Conservation (phyloP, 2,113 vertebrate genomes). For the Recurvirostra avosetta region DNA sequence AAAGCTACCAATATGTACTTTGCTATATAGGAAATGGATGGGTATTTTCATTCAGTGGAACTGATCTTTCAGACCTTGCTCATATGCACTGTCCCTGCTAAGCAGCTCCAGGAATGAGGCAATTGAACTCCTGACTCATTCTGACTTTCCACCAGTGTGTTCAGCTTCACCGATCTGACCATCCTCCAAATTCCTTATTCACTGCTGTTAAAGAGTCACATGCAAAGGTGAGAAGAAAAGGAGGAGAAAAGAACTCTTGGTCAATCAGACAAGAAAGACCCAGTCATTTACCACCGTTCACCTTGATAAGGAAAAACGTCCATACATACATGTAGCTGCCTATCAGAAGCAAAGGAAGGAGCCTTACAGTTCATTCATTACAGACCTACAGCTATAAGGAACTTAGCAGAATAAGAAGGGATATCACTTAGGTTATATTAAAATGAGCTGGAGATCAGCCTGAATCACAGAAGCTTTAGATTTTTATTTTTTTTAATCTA, state of each 20-base stretch:
- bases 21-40: neutral
- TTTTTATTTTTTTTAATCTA: neutral
- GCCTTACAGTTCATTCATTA: neutral
- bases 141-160: neutral
- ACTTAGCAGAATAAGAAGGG: neutral
- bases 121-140: neutral
- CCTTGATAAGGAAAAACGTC: neutral
- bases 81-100: neutral
- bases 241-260: neutral
- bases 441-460: neutral
- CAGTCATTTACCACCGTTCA: neutral
- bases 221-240: neutral
- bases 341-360: neutral
- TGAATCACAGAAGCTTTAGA: neutral
- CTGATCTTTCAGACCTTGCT: neutral
- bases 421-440: neutral
- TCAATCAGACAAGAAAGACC: neutral
- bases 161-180: neutral
- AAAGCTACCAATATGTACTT: neutral
- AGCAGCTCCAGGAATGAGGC: neutral
- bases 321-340: neutral
- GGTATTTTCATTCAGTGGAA: neutral
- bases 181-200: neutral
- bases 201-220: neutral
- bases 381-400: neutral